phyloP scores from a whole-genome alignment of 2,797 vertebrate genomes.

The Parotocinclus haroldoi region DNA sequence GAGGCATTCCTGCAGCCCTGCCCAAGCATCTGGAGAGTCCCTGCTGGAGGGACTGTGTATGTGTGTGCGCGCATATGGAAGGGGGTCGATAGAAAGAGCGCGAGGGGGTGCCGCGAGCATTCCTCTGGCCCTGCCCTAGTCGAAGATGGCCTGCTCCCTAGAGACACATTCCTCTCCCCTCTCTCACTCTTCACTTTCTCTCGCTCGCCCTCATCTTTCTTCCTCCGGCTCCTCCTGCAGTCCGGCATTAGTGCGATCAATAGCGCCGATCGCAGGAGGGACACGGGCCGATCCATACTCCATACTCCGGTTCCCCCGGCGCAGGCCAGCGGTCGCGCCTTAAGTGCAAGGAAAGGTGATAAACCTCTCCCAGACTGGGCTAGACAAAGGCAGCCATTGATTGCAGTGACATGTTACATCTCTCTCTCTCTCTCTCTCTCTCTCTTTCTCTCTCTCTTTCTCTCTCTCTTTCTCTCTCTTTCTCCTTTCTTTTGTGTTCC shows the following conservation, averaged over 20 bases:
- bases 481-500: background rate
- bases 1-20: conserved; percentile 74
- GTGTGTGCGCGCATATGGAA: conserved; percentile 4
- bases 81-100: conserved; percentile 34
- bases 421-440: conserved; percentile 54
- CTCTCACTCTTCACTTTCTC: conserved; percentile 54
- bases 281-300: conserved; percentile 77
- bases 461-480: conserved; percentile 46
- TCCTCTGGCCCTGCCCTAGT: conserved; percentile 76
- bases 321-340: conserved; percentile 78
- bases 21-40: conserved; percentile 65
- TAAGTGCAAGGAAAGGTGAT: conserved; percentile 81
- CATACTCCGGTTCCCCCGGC: conserved; percentile 69
- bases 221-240: conserved; percentile 69
- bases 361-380: conserved; percentile 70
- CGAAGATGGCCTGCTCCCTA: conserved; percentile 68
- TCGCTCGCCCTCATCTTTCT: conserved; percentile 52
- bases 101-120: conserved; percentile 58
- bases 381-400: conserved; percentile 75
- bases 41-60: conserved; percentile 28
- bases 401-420: conserved; percentile 75
- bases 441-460: conserved; percentile 56
- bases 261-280: conserved; percentile 79
- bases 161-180: conserved; percentile 67
- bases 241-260: conserved; percentile 80